A percentile compares a stretch with the other conserved stretches of the same genome.
Conservation (phyloP, 2,888 invertebrate species). For the Eulithis prunata region DNA sequence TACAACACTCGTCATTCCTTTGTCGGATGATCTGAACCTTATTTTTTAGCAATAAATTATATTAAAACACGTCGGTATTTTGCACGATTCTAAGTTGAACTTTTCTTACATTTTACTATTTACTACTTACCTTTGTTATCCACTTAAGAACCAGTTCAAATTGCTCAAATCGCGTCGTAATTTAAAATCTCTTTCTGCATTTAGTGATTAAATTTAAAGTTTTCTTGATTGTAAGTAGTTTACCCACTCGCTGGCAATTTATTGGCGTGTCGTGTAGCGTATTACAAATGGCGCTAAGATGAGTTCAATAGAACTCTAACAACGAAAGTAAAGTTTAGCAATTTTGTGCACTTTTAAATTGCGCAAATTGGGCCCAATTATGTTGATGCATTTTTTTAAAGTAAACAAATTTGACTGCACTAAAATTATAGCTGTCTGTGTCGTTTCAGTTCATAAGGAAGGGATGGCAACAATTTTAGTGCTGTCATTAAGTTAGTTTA, state of each 20-base stretch:
- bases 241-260: constrained; percentile 66
- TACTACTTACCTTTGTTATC: constrained; percentile 13
- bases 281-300: constrained; percentile 72
- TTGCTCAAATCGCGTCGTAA: constrained; percentile 62
- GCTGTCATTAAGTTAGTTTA: too few relatives aligned
- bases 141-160: constrained; percentile 44
- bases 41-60: neutral
- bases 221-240: constrained; percentile 72
- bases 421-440: too few relatives aligned
- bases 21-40: neutral
- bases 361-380: constrained; percentile 57
- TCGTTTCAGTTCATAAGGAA: too few relatives aligned
- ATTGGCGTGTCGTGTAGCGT: constrained; percentile 65
- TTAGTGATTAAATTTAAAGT: constrained; percentile 76
- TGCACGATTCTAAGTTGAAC: constrained; percentile 7
- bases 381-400: too few relatives aligned
- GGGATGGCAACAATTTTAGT: too few relatives aligned
- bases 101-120: neutral
- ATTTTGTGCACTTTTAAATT: constrained; percentile 66
- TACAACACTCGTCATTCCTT: neutral
- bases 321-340: constrained; percentile 69
- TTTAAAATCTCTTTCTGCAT: constrained; percentile 68
- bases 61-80: neutral
- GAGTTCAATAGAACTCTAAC: constrained; percentile 70
- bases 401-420: too few relatives aligned